Percentiles rank a stretch among this genome's conserved stretches.
Conservation (phyloP, 2,888 invertebrate species). For the Rambutsinella grinnellia region DNA sequence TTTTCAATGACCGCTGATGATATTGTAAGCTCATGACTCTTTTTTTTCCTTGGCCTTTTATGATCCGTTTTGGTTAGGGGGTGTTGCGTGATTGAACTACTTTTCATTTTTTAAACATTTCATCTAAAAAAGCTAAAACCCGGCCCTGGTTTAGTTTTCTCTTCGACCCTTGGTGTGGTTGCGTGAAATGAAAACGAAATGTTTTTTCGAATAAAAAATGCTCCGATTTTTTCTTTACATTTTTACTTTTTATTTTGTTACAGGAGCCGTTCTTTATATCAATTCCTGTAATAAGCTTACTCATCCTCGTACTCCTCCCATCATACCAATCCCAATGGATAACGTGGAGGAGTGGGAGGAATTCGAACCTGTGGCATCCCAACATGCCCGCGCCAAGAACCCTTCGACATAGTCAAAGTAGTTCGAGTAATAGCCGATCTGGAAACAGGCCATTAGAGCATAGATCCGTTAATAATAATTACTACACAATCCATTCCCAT, state of each 20-base stretch:
- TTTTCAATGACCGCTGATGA: conserved; percentile 40
- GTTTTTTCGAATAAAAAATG: neutral
- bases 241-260: conserved; percentile 13
- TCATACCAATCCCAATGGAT: conserved; percentile 49
- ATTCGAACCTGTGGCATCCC: conserved; percentile 49
- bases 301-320: conserved; percentile 24
- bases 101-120: neutral
- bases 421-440: neutral
- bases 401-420: conserved; percentile 39
- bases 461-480: conserved; percentile 27
- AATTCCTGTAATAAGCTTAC: conserved; percentile 29
- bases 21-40: neutral
- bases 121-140: neutral
- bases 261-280: conserved; percentile 37
- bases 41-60: neutral
- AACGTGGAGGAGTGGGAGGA: conserved; percentile 20
- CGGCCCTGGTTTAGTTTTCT: conserved; percentile 18
- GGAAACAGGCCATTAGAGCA: conserved; percentile 28
- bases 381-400: conserved; percentile 49
- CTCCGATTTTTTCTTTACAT: conserved; percentile 8
- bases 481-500: conserved; percentile 3
- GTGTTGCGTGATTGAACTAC: neutral
- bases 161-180: neutral
- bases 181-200: conserved; percentile 27
- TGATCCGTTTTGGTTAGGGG: neutral